Evolutionary conservation across 2,113 vertebrate genomes (phyloP), one percentile per base, ranked within the genome.

Genomic region (Apistogramma diplotaenia): DNA sequence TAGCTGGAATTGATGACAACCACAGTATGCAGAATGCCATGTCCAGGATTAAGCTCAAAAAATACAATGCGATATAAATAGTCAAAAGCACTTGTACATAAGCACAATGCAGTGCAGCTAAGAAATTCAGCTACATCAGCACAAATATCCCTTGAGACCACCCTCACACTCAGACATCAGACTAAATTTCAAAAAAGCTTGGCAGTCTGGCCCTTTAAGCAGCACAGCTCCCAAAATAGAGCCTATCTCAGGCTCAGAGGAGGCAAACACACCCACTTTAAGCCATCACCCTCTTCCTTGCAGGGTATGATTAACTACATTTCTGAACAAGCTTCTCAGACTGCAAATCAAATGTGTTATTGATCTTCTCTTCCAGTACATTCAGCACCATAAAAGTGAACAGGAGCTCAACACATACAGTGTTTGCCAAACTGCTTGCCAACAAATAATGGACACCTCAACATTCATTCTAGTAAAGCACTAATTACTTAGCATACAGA

Each of bases 171-270:
- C 51, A 0, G 19, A 37, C 33, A 46, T 76, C 58, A 29, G 12
- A 74, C 51, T 16, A 29, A 54, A 59, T 23, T 70, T 56, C 37
- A 53, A 2, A 58, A 84, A 82, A 73, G 65, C 27, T 27, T n/a
- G 40, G 76, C 29, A 65, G 70, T 61, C 86, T 75, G 46, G 60
- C 73, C 65, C 74, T 87, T 90, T 73, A 87, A 88, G 58, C n/a
- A 31, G 57, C 49, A 58, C 54, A 13, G 73, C 35, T 77, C 89
- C 86, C 31, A 91, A 91, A 90, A 93, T 91, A 91, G 90, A 85
- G 57, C 16, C 27, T 83, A 59, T 57, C 70, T 90, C 40, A 85
- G 54, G 18, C 78, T 84, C 46, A 10, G 73, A 53, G 33, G 80
- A 86, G 78, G 15, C 76, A 61, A 82, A 88, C 71, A 85, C 59